A percentile compares a stretch with the other conserved stretches of the same genome.
phyloP scores from a whole-genome alignment of 2,113 vertebrate genomes.

The Calyptomena viridis region DNA sequence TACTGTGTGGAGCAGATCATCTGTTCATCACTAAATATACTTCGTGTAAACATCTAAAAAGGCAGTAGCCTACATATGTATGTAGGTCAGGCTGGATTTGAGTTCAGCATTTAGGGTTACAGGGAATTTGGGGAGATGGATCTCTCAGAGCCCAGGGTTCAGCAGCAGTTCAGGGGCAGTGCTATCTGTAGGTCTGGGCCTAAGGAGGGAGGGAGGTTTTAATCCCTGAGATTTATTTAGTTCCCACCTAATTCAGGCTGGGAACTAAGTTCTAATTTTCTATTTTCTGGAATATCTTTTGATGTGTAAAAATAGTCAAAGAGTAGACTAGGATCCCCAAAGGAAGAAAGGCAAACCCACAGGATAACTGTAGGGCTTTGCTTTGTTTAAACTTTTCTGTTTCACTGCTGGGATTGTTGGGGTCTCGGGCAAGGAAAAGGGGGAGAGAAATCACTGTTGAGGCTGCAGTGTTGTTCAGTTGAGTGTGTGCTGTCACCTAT shows the following conservation, averaged over 20 bases:
- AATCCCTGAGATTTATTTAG: background rate
- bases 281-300: background rate
- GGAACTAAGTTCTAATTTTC: background rate
- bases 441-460: background rate
- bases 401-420: background rate
- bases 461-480: background rate
- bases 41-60: background rate
- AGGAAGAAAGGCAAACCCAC: background rate
- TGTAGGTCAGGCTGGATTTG: background rate
- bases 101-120: background rate
- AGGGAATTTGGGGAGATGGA: background rate
- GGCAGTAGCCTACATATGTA: background rate
- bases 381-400: background rate
- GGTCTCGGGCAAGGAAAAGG: background rate
- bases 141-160: background rate
- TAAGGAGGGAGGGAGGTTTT: background rate
- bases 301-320: background rate
- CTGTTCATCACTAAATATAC: background rate
- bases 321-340: background rate
- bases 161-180: background rate
- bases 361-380: background rate
- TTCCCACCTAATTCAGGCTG: background rate
- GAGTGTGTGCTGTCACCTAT: background rate
- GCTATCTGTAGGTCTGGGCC: background rate
- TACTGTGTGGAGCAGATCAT: background rate